Evolutionary conservation across 2,797 vertebrate species (phyloP), one percentile per base, ranked within the genome.

Genomic region (Acrossocheilus fasciatus): DNA sequence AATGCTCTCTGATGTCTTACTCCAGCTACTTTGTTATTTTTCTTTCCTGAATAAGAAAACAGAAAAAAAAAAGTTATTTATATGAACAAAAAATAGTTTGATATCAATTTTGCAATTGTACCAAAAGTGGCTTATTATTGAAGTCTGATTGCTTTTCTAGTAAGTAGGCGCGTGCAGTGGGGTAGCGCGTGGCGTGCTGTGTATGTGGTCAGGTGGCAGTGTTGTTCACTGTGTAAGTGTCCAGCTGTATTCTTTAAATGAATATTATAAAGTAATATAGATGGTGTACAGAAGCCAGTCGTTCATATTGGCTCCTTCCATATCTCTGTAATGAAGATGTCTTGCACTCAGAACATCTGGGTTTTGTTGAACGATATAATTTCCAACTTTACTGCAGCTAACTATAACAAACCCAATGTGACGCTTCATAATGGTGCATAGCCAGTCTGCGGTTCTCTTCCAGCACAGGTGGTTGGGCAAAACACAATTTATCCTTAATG

Each of bases 61-160:
- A 76, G 20, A 84, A 82, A 89, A 74, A 79, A 79, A 96, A 97
- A 96, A 96, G 94, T 97, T 97, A 96, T 98, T 98, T 98, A 95
- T 98, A 98, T 96, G 93, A 93, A 93, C 54, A 73, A 89, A 75
- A 94, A 91, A 94, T 96, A 81, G 96, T 97, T 96, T 96, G 97
- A 97, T 96, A 96, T 97, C 95, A 96, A 97, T 96, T 97, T 98
- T 97, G 97, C 97, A 97, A 97, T 96, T 97, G 97, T 98, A 98
- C 98, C 98, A 93, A 98, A 98, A 99, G 98, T 99, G 98, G 98
- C 98, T 98, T 98, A 99, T 95, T 97, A 97, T 97, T 95, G 95
- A 96, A 96, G 93, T 96, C 95, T 95, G 94, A 96, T 96, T 95
- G 96, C 95, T 96, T 92, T 97, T 96, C 94, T 96, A 93, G 96